Evolutionary conservation across 2,113 vertebrate genomes (phyloP).

Genomic region (Xenopus borealis): DNA sequence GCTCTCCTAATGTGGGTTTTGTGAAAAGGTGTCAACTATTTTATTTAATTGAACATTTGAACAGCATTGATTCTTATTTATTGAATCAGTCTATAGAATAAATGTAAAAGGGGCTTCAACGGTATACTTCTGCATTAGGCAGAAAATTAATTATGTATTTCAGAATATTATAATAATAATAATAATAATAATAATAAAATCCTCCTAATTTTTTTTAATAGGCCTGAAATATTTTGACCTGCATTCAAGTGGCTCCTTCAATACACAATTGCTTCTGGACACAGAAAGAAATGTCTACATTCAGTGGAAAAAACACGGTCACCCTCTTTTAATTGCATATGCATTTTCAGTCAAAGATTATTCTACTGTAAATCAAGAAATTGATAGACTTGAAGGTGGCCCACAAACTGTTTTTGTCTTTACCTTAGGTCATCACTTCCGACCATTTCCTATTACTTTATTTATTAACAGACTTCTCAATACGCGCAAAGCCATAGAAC

Average conservation of each 20-base stretch:
- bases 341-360: slow-evolving; percentile 37
- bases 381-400: slow-evolving; percentile 48
- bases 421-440: slow-evolving; percentile 42
- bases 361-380: slow-evolving; percentile 24
- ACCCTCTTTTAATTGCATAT: slow-evolving; percentile 29
- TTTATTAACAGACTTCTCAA: slow-evolving; percentile 39
- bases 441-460: slow-evolving; percentile 37
- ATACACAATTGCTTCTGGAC: slow-evolving; percentile 44
- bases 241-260: slow-evolving; percentile 38
- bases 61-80: no score
- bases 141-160: no score
- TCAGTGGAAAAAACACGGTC: slow-evolving; percentile 53
- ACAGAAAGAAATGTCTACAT: slow-evolving; percentile 45
- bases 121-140: no score
- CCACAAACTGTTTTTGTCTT: slow-evolving; percentile 38
- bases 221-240: slow-evolving; percentile 46
- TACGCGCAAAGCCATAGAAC: slow-evolving; percentile 37
- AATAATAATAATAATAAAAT: no score
- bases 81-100: no score
- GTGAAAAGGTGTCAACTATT: no score
- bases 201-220: slow-evolving; percentile 6
- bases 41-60: no score
- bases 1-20: no score
- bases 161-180: no score
- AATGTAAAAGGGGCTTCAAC: no score